Evolutionary conservation across 1,140 invertebrate species (phyloP), one percentile per base, ranked within the genome.

Genomic region (Papilio xuthus): DNA sequence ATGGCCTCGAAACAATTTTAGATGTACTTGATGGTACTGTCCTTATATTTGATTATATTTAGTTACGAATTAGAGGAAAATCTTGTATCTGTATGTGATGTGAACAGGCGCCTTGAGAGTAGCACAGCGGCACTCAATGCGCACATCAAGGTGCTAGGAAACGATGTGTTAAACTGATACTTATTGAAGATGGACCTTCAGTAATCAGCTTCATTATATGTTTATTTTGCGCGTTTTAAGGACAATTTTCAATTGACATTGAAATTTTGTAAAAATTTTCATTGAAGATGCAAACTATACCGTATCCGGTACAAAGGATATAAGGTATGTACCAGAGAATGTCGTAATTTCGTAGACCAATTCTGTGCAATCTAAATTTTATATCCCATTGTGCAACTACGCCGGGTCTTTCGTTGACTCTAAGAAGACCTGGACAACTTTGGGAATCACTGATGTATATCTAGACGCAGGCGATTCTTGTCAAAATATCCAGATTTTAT

Each of bases 111-210:
- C 73, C 73, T 56, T 53, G 23, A 56, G n/a, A 75, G 73, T 56
- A 50, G 50, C 73, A 75, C 28, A 20, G 50, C 20, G 18, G 32
- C 28, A 37, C 28, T 75, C 73, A 60, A 75, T 75, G 50, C 44
- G 73, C 28, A 18, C 28, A 50, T 32, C 73, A 63, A 47, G 23
- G 63, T 71, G 82, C 79, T 50, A 86, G 85, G 86, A 85, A 85
- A 85, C 79, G n/a, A n/a, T n/a, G 67, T 81, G 60, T 84, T 80
- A 79, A 83, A 77, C 67, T 80, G 76, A 79, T 84, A 75, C 82
- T 75, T 80, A 78, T 82, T 80, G 82, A 85, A 86, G 85, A 82
- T 80, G 23, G 44, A 32, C 60, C 60, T 67, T 67, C 26, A 28
- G 0, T 67, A 67, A 26, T 0, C 18, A n/a, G 23, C 23, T 67